Evolutionary conservation across 2,888 invertebrate species (phyloP), one percentile per base, ranked within the genome.

Genomic region (Caenorhabditis japonica): DNA sequence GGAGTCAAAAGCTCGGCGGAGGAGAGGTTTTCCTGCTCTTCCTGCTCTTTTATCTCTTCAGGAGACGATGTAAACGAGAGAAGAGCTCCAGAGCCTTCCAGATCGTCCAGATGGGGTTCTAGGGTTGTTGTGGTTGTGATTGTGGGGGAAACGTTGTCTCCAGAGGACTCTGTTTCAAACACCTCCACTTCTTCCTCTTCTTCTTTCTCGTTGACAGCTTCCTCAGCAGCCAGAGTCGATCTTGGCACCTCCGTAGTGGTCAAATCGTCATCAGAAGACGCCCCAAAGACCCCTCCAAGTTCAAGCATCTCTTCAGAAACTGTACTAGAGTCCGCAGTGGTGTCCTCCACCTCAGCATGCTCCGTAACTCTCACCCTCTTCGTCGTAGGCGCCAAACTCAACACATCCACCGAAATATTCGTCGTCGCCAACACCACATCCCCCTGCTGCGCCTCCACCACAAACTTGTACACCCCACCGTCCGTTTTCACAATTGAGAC

Each of bases 391-490:
- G 58, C 66, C 56, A 80, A 68, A 33, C 70, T 66, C 5, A 81
- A 43, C 23, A 83, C 64, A 44, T 83, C 81, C 7, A 78, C 83
- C 5, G 62, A 49, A 15, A 83, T 62, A 25, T 68, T 71, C 19
- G 80, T 70, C 0, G 68, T 49, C n/a, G 73, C 73, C 15, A 73
- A 19, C 0, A 68, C 61, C 0, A 47, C 46, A 25, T 68, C 73
- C 12, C 46, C 73, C 15, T 56, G 38, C 38, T 61, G 51, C 2
- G 77, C 80, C 51, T 69, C 59, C 8, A 80, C 66, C 23, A 62
- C 59, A 58, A 80, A 77, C 27, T 59, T 52, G 34, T 80, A 80
- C 12, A 69, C 30, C 8, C 77, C 77, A 13, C 73, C 68, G n/a
- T 72, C 56, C 21, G 68, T 71, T 8, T 72, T 52, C 10, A 19